These are phyloP conservation scores for Cybosia mesomella DNA, from an alignment of 2,888 invertebrate genomes.

Conservation along the genomic window DNA sequence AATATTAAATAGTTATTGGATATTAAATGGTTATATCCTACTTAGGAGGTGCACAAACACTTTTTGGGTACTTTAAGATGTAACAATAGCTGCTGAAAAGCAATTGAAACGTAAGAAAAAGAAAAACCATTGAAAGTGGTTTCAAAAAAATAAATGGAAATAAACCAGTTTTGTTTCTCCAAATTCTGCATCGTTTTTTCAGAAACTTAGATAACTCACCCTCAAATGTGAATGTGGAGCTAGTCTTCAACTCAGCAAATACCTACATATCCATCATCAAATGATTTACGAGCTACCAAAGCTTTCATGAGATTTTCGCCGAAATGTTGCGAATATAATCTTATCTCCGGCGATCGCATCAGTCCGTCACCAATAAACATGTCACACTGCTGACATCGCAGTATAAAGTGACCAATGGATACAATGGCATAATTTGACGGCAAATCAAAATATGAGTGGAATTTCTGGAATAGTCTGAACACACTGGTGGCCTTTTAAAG, in stretches of 20 bases:
- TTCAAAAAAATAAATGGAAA: no score
- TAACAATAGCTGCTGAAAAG: no score
- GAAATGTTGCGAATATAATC: conserved; percentile 69
- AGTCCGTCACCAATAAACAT: conserved; percentile 79
- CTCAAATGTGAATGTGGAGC: not conserved
- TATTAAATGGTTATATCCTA: no score
- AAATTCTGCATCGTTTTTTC: not conserved
- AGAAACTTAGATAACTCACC: not conserved
- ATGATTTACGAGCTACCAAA: conserved; percentile 48
- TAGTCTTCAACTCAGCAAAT: not conserved
- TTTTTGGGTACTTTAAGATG: no score
- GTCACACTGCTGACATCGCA: conserved; percentile 69
- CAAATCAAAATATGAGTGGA: conserved; percentile 69
- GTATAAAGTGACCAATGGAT: conserved; percentile 70
- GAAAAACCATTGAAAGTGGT: no score
- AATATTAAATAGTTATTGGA: no score
- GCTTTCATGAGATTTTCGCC: conserved; percentile 55
- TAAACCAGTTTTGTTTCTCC: no score
- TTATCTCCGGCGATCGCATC: conserved; percentile 72
- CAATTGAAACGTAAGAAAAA: no score
- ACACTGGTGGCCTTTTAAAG: conserved; percentile 29
- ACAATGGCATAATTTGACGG: conserved; percentile 82
- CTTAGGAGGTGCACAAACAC: no score
- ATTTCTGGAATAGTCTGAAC: conserved; percentile 21
- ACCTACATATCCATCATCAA: conserved; percentile 38